Evolutionary conservation across 92 coral and sea anemone species (phyloP), one percentile per base, ranked within the genome.

Genomic region (Palythoa grandiflora): DNA sequence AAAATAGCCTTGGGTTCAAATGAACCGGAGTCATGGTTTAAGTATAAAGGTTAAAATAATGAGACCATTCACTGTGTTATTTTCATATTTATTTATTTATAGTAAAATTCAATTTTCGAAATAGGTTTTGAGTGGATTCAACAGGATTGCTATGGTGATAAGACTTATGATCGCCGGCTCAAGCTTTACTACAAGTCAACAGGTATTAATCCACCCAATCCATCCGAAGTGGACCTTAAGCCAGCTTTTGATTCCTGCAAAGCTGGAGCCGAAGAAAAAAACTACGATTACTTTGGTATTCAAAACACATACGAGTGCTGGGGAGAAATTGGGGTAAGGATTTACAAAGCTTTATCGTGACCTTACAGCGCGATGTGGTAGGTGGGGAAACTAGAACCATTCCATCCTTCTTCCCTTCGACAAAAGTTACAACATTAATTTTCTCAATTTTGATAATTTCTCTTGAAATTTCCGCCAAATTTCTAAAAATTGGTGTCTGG

Each of bases 311-410:
- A 66, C 48, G 86, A 81, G 35, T 81, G 86, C 65, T 81, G 86
- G 86, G 86, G 86, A 47, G 86, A 81, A 36, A 81, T 81, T 19
- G 86, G 86, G 75, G 86, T 81, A 68, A 65, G 86, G 15, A n/a
- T 14, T 47, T 15, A 38, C 52, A 20, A 12, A 53, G 20, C 20
- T 1, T 10, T 16, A 8, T 5, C 47, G 35, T 54, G 11, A 73
- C 6, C 73, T 44, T 44, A 44, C 50, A 8, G 50, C 50, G 50
- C 50, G 50, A 44, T 44, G 50, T 44, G 50, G 7, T 0, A 8
- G 50, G 50, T 2, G 50, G 50, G 50, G 50, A 44, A 8, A 8
- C 5, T 44, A 44, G 50, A 44, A 1, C 50, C 50, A 3, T 8
- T 8, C 50, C 6, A 5, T 8, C 6, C 6, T 2, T 2, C 6